These are phyloP conservation scores for Chromoteleia sp. DNA, from an alignment of 2,888 invertebrate species.

Conservation along the genomic window DNA sequence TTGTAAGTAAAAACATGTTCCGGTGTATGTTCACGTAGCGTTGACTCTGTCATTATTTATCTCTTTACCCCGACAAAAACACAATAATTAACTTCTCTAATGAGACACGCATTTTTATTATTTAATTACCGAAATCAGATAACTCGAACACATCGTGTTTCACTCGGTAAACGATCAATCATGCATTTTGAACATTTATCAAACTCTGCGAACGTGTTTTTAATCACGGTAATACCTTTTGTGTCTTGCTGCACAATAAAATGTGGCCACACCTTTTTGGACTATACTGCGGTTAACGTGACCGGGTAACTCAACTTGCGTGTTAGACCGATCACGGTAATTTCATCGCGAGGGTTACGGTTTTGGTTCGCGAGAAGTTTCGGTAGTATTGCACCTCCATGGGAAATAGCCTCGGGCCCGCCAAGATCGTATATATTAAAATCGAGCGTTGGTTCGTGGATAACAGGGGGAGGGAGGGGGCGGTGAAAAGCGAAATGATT, in stretches of 20 bases:
- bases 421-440: constrained; percentile 77
- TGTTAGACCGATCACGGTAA: constrained; percentile 59
- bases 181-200: constrained; percentile 24
- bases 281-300: constrained; percentile 38
- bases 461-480: constrained; percentile 8
- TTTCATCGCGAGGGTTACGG: constrained; percentile 50
- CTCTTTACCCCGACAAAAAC: constrained; percentile 5
- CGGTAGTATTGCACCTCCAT: constrained; percentile 71
- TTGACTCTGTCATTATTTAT: constrained; percentile 36
- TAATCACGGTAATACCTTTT: constrained; percentile 45
- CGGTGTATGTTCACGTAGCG: constrained; percentile 14
- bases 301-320: constrained; percentile 38
- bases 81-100: constrained; percentile 34
- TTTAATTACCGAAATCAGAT: constrained; percentile 45
- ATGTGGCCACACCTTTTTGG: constrained; percentile 54
- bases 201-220: constrained; percentile 39
- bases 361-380: constrained; percentile 61
- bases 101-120: constrained; percentile 52
- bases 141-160: constrained; percentile 27
- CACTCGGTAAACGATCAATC: constrained; percentile 31
- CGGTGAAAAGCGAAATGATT: constrained; percentile 48
- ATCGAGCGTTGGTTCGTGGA: constrained; percentile 55
- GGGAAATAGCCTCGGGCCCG: constrained; percentile 81
- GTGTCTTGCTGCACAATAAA: constrained; percentile 31
- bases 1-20: constrained; percentile 35